These are phyloP conservation scores for Peromyscus melanophrys DNA, from an alignment of 2,797 vertebrate species.

Conservation along the genomic window DNA sequence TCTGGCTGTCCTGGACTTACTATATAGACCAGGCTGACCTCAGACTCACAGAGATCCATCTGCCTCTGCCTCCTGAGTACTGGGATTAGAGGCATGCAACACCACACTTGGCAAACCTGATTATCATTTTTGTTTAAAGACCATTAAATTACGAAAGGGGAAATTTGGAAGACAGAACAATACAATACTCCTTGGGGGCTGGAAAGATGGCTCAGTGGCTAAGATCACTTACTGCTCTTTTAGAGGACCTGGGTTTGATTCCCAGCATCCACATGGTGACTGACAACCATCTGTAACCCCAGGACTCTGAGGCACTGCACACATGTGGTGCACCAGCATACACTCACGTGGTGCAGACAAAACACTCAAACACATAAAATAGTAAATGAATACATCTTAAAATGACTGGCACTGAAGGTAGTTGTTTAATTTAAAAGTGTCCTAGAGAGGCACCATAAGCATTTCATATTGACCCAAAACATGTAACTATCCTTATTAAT, in stretches of 20 bases:
- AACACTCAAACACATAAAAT: not conserved
- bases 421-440: not conserved
- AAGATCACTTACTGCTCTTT: not conserved
- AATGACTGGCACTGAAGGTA: not conserved
- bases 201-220: not conserved
- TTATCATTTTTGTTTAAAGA: not conserved
- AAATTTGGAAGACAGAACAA: constrained; percentile 7
- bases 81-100: not conserved
- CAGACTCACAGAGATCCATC: not conserved
- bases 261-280: not conserved
- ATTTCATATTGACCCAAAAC: constrained; percentile 18
- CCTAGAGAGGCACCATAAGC: not conserved
- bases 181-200: not conserved
- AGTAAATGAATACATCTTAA: not conserved
- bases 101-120: not conserved
- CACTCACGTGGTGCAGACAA: not conserved
- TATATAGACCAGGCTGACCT: not conserved
- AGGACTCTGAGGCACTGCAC: not conserved
- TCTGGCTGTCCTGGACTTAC: not conserved
- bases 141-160: not conserved
- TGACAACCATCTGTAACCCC: not conserved
- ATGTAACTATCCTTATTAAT: not conserved
- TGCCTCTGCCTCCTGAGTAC: not conserved
- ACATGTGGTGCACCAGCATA: not conserved
- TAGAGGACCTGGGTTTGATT: no score